phyloP scores from a whole-genome alignment of 2,113 vertebrate genomes.

The Glaucomys volans region DNA sequence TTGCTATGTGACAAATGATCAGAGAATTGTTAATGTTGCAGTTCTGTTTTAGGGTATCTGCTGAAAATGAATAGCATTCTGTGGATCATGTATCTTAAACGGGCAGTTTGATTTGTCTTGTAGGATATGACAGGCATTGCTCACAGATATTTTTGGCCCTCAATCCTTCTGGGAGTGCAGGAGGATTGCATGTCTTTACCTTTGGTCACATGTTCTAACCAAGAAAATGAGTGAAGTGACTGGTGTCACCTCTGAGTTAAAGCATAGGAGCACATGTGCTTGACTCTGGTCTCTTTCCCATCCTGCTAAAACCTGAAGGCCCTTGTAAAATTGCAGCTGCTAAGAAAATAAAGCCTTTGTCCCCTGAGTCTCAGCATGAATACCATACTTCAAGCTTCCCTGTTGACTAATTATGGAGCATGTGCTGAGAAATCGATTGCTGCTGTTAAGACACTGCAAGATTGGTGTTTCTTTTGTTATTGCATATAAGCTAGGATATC shows the following conservation, averaged over 20 bases:
- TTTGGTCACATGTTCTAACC: not conserved
- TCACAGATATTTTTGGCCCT: not conserved
- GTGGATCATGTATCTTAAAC: not conserved
- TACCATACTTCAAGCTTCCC: not conserved
- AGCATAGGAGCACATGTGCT: not conserved
- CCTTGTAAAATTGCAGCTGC: not conserved
- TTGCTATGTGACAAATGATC: conserved; percentile 53
- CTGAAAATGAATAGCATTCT: conserved; percentile 14
- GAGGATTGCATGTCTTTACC: not conserved
- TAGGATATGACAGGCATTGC: not conserved
- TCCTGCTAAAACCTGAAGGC: not conserved
- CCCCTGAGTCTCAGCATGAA: not conserved
- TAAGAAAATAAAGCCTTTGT: not conserved
- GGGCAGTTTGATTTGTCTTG: not conserved
- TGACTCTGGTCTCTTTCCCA: not conserved
- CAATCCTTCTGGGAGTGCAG: not conserved
- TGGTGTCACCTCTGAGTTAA: conserved; percentile 9
- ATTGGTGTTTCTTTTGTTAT: not conserved
- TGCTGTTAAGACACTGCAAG: not conserved
- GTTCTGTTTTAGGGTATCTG: conserved; percentile 38
- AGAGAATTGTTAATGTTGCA: conserved; percentile 7
- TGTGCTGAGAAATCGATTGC: not conserved
- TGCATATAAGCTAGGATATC: not conserved
- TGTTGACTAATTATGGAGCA: not conserved
- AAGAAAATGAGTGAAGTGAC: not conserved